A percentile compares a stretch with the other conserved stretches of the same genome.
These are phyloP conservation scores for Pyrgilauda ruficollis DNA, from an alignment of 2,113 vertebrate genomes.

Conservation along the genomic window DNA sequence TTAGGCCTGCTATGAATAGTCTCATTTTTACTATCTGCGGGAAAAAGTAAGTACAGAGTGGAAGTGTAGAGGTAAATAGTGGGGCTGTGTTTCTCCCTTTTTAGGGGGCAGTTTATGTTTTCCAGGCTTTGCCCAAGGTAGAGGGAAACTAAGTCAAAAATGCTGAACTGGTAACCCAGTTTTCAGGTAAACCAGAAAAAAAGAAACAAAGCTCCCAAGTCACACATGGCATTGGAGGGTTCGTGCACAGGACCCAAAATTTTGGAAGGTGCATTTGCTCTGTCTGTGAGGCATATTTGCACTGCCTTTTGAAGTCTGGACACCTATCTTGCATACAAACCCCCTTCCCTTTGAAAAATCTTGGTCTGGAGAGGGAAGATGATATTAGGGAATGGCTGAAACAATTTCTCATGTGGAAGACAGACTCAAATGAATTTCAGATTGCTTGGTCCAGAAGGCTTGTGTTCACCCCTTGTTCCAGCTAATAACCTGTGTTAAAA, in stretches of 20 bases:
- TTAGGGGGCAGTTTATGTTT: not conserved
- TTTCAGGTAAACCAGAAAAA: not conserved
- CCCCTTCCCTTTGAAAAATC: not conserved
- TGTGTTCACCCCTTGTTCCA: not conserved
- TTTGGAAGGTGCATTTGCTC: not conserved
- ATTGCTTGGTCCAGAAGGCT: not conserved
- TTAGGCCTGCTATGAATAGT: not conserved
- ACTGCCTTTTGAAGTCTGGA: not conserved
- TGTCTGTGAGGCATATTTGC: not conserved
- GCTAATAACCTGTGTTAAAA: not conserved
- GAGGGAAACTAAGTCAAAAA: not conserved
- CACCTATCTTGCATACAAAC: not conserved
- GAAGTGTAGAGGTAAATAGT: not conserved
- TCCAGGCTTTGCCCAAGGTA: not conserved
- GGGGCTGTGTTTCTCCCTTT: not conserved
- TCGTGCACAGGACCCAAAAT: not conserved
- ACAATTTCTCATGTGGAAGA: not conserved
- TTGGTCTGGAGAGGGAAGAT: not conserved
- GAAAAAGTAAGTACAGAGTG: not conserved
- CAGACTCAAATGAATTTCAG: not conserved
- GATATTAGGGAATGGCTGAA: not conserved
- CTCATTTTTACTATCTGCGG: not conserved
- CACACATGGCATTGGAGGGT: not conserved
- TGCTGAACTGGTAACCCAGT: not conserved
- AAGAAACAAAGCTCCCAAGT: not conserved